Percentiles rank a stretch among this genome's conserved stretches.
Evolutionary conservation across 2,113 vertebrate species (phyloP).

Genomic region (Anarrhichthys ocellatus): DNA sequence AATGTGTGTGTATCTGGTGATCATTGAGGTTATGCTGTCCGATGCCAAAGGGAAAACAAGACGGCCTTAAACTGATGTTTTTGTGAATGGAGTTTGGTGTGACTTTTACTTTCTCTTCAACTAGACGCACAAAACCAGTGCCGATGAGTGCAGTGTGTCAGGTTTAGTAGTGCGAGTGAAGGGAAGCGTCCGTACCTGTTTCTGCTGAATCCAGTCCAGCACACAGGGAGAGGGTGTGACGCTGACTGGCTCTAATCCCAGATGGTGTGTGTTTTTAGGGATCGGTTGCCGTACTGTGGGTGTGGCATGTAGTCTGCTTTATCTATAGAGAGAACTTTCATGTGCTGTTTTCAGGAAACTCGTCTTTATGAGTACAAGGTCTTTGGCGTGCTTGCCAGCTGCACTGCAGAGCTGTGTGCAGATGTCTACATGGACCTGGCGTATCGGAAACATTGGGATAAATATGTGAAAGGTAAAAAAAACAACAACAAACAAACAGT

Average conservation of each 20-base stretch:
- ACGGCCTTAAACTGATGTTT: neutral
- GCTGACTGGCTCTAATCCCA: constrained; percentile 27
- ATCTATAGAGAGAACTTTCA: no score
- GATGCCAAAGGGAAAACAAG: neutral
- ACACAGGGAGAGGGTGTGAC: neutral
- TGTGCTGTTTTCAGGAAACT: constrained; percentile 81
- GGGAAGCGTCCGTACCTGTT: neutral
- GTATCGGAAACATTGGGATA: constrained; percentile 92
- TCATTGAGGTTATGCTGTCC: neutral
- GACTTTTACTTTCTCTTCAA: neutral
- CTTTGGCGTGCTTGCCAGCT: constrained; percentile 84
- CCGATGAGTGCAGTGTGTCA: neutral
- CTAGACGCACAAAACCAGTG: neutral
- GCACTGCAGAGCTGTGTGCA: constrained; percentile 82
- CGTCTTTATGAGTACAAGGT: constrained; percentile 94
- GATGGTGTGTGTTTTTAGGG: constrained; percentile 35
- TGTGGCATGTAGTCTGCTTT: constrained; percentile 24
- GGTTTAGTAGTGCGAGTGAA: neutral
- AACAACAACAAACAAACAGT: neutral
- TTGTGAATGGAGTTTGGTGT: constrained; percentile 27
- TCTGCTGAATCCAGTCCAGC: constrained; percentile 9
- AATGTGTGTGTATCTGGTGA: no score
- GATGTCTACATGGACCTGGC: constrained; percentile 94
- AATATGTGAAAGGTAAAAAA: constrained; percentile 88
- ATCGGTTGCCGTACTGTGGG: constrained; percentile 29